These are phyloP conservation scores for Achroia grisella DNA, from an alignment of 1,140 invertebrate genomes.

Conservation along the genomic window DNA sequence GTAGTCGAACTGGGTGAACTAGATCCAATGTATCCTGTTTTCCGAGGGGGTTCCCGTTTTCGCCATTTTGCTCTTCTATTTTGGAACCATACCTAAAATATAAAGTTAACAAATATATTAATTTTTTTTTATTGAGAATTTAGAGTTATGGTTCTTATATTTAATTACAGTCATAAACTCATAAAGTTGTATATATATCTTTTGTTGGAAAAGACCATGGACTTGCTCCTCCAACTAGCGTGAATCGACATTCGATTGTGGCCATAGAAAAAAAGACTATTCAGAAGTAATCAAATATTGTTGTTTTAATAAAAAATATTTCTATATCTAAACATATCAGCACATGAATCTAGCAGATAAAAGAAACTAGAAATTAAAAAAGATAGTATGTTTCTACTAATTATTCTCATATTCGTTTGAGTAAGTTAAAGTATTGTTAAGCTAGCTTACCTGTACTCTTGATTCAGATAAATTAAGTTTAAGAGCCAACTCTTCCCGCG, in stretches of 20 bases:
- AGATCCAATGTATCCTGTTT: constrained; percentile 86
- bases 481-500: constrained; percentile 93
- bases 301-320: too few relatives aligned
- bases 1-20: constrained; percentile 76
- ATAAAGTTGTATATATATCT: neutral
- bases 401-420: too few relatives aligned
- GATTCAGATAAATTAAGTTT: constrained; percentile 94
- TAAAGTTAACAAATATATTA: neutral
- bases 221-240: too few relatives aligned
- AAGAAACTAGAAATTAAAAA: too few relatives aligned
- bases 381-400: too few relatives aligned
- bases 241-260: too few relatives aligned
- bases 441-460: constrained; percentile 89
- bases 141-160: neutral
- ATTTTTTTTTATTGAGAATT: neutral
- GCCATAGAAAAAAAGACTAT: too few relatives aligned
- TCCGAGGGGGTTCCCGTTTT: constrained; percentile 97
- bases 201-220: too few relatives aligned
- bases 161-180: neutral
- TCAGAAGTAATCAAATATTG: too few relatives aligned
- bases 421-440: too few relatives aligned
- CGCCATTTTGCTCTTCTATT: constrained; percentile 98
- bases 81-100: constrained; percentile 78
- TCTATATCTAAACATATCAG: too few relatives aligned
- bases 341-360: too few relatives aligned